phyloP scores from a whole-genome alignment of 2,113 vertebrate genomes.

The Heliornis fulica region DNA sequence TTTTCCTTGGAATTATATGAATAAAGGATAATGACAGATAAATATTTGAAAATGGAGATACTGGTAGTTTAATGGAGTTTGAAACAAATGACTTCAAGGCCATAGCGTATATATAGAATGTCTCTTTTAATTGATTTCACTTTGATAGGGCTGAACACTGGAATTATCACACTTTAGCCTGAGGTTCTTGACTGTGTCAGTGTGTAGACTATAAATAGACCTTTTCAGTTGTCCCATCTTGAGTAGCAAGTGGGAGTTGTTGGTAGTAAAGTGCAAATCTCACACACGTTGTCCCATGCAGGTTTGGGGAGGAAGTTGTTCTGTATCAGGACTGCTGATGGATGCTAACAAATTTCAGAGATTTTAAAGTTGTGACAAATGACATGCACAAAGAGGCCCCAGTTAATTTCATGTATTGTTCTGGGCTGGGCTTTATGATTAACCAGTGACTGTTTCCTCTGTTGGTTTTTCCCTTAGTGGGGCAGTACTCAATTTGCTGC shows the following conservation, averaged over 20 bases:
- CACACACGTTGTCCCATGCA: not conserved
- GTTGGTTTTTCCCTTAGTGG: not conserved
- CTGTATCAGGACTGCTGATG: not conserved
- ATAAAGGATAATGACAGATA: not conserved
- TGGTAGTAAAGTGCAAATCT: not conserved
- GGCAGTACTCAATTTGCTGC: not conserved
- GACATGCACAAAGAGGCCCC: not conserved
- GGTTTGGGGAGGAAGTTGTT: not conserved
- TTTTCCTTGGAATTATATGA: not conserved
- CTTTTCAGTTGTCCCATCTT: not conserved
- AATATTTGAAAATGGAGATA: slow-evolving; percentile 18
- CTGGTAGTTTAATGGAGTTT: not conserved
- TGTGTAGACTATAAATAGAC: not conserved
- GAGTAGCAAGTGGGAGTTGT: not conserved
- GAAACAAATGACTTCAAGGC: not conserved
- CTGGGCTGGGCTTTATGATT: not conserved
- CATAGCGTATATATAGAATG: not conserved
- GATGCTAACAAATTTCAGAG: not conserved
- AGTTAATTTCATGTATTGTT: not conserved
- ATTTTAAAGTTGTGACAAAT: not conserved
- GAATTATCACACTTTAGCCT: not conserved
- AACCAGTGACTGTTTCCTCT: not conserved
- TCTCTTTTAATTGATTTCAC: not conserved
- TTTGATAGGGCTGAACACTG: not conserved
- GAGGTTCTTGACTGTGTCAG: not conserved